Conservation (phyloP, 1,140 invertebrate species). For the Caenorhabditis tropicalis region DNA sequence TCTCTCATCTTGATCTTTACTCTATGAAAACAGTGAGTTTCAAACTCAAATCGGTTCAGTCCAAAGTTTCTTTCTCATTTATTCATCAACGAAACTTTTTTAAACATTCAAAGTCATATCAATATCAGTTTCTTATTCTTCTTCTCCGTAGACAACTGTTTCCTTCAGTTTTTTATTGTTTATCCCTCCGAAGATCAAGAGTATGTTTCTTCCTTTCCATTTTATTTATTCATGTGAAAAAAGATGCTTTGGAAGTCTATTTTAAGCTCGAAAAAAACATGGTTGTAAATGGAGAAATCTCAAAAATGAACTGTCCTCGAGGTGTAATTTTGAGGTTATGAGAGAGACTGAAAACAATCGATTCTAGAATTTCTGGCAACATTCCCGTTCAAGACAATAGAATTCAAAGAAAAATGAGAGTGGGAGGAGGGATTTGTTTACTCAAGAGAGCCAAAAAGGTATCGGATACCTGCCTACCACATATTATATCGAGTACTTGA, state of each 20-base stretch:
- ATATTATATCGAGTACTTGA: constrained; percentile 32
- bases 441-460: constrained; percentile 17
- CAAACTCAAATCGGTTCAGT: no score
- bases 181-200: neutral
- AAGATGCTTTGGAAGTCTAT: neutral
- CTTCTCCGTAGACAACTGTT: neutral
- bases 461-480: constrained; percentile 15
- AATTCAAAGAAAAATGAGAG: neutral
- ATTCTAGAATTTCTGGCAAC: neutral
- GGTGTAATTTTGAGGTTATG: neutral
- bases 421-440: neutral
- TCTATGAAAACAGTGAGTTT: neutral
- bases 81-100: no score
- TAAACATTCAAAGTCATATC: no score
- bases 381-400: constrained; percentile 18
- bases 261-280: neutral
- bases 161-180: neutral
- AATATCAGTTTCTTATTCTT: no score
- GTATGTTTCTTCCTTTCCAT: neutral
- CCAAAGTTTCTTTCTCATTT: no score
- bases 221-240: neutral
- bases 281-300: no score
- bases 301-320: no score
- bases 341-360: neutral
- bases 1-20: neutral